Base-by-base conservation (phyloP, 2,888 invertebrate genomes). In the Augochlorella aurata region DNA sequence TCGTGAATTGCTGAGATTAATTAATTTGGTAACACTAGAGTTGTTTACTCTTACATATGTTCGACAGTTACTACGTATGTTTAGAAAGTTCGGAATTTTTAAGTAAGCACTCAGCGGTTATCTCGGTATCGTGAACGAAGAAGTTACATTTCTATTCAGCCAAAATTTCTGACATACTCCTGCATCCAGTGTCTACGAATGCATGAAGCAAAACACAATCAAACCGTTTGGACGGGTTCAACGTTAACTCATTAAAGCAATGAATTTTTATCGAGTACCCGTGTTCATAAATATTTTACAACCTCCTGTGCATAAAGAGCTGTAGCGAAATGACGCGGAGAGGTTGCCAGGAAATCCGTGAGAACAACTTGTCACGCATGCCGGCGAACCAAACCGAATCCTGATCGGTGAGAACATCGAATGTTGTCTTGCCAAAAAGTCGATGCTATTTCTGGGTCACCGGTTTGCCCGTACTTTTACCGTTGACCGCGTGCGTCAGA, bases 371-470 rank as follows among this genome's bases (percentile, higher is more conserved):
- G 24, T 24, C 58, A 18, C 29, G 18, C 24, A 29, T 63, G 61
- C 7, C 61, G 29, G 61, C 29, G 38, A 9, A 29, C 45, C 58
- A 24, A 18, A 61, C 61, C 61, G 47, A 72, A 29, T 47, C 61
- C 44, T 29, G 58, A 73, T 61, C 45, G 29, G 49, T 18, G 7
- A 52, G 66, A 65, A 21, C 49, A 24, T 24, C 44, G 69, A 65
- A n/a, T 38, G 67, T 21, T 29, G 58, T 16, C 65, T 67, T 67
- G 72, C 79, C 79, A 81, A 81, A 81, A 74, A 69, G 61, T 29
- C 65, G 79, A 45, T 54, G 69, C 54, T 81, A 81, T 81, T 74
- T 81, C 65, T 74, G 69, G 73, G 65, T 49, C 18, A 65, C 68
- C 29, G 47, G 49, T 44, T 38, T 24, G 61, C 45, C 52, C 29